Base-by-base conservation (phyloP, 2,888 invertebrate species). In the Aproaerema taeniolella region DNA sequence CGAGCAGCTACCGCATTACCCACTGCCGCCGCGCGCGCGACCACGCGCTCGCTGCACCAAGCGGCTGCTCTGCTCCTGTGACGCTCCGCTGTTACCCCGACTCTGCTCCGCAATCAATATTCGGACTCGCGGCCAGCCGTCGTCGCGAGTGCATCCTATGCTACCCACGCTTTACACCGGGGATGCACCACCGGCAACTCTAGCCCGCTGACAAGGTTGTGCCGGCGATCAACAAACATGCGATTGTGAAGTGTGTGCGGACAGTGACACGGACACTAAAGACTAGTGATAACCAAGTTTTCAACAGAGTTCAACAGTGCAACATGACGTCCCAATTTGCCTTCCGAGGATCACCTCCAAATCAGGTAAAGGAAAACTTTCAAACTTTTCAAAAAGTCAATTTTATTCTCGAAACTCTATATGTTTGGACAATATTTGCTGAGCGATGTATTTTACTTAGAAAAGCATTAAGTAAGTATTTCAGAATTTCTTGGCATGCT, bases 1-100 rank as follows among this genome's bases (percentile, higher is more conserved):
- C 87, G 83, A 79, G 79, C 88, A 85, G 89, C 89, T 89, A 89
- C 89, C 89, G 88, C 88, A 88, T 88, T 88, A 87, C 82, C 86
- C 86, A 80, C 82, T 80, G 81, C 79, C 82, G 85, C 82, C 85
- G 83, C 83, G 87, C 87, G 87, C 86, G 87, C 87, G 87, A 86
- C 87, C 82, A 87, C 87, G 87, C 85, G 86, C 76, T 73, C 73
- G 80, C 85, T 87, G 87, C 87, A 79, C 76, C 87, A 78, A 80
- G 73, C 73, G 69, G 73, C 68, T 53, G 67, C 66, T 68, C 72
- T 67, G 66, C 67, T 70, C 66, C 63, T 66, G 70, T 72, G 73
- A 61, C 75, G 69, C 67, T 58, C 53, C 53, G 53, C 59, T 56
- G 50, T 53, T 52, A 52, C 53, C 51, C 59, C 63, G 69, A 68